phyloP scores from a whole-genome alignment of 2,113 vertebrate species.

The Ctenodactylus gundi region DNA sequence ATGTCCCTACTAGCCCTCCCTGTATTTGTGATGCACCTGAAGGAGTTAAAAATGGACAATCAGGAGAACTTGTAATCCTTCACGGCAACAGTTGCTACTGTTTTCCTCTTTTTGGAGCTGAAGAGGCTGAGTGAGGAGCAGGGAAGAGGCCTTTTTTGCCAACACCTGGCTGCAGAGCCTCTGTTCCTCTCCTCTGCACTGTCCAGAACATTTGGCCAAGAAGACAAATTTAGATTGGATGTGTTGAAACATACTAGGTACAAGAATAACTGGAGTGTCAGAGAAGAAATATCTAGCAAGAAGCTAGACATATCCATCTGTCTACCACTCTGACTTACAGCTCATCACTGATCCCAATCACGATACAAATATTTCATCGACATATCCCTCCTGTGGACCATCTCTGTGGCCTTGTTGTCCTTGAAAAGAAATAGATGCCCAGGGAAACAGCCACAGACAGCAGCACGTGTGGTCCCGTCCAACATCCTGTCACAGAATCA shows the following conservation, averaged over 20 bases:
- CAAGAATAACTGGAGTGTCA: not conserved
- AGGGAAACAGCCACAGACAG: not conserved
- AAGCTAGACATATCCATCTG: not conserved
- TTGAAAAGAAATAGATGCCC: not conserved
- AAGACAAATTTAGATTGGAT: not conserved
- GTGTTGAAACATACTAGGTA: not conserved
- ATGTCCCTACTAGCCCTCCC: not conserved
- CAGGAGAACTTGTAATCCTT: too few relatives aligned
- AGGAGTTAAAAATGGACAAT: not conserved
- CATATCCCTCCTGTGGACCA: not conserved
- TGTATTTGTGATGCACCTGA: not conserved
- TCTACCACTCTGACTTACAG: too few relatives aligned
- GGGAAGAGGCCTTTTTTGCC: not conserved
- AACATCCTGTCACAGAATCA: not conserved
- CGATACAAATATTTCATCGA: too few relatives aligned
- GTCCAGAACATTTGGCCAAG: not conserved
- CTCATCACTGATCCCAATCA: too few relatives aligned
- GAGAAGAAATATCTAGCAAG: not conserved
- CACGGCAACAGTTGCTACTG: too few relatives aligned
- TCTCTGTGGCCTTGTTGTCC: not conserved
- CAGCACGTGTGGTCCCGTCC: not conserved
- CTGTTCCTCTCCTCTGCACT: not conserved
- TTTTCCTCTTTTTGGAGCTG: not conserved
- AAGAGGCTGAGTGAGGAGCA: not conserved
- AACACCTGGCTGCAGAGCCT: not conserved